These are phyloP conservation scores for Alaudala cheleensis DNA, from an alignment of 2,113 vertebrate species.

Conservation along the genomic window DNA sequence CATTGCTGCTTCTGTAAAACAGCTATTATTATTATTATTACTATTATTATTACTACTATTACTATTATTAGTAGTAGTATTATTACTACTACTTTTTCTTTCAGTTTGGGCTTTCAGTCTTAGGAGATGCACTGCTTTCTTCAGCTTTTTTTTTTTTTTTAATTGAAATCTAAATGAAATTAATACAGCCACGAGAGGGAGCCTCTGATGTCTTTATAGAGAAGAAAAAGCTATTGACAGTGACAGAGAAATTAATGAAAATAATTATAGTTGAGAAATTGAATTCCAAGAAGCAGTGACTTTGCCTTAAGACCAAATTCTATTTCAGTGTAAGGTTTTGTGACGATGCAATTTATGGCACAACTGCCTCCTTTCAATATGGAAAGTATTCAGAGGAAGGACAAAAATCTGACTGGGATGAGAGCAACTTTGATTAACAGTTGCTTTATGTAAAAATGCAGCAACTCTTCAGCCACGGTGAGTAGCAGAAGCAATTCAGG, in stretches of 20 bases:
- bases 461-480: background rate
- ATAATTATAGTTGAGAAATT: slow-evolving; percentile 5
- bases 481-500: background rate
- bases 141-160: background rate
- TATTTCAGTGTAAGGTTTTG: background rate
- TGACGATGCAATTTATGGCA: background rate
- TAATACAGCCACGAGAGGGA: slow-evolving; percentile 11
- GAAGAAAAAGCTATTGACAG: background rate
- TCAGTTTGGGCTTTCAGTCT: background rate
- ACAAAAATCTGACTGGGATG: background rate
- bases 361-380: background rate
- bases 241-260: slow-evolving; percentile 33
- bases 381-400: background rate
- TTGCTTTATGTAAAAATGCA: background rate
- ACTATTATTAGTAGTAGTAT: background rate
- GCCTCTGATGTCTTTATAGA: background rate
- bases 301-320: background rate
- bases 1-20: background rate
- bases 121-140: background rate
- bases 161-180: background rate
- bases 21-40: background rate
- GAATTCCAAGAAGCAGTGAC: background rate
- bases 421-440: background rate
- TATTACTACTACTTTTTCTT: background rate
- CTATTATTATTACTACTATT: background rate